Evolutionary conservation across 2,113 vertebrate genomes (phyloP).

Genomic region (Pan troglodytes): NHGRI_mPanTro3-v2.1_pri NC_072413.2:62290001-62290500

Average conservation of each 20-base stretch:
- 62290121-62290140: background rate
- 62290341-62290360: constrained; percentile 40
- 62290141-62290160: background rate
- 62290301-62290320: constrained; percentile 47
- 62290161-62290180: background rate
- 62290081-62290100: too few species aligned
- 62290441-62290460: constrained; percentile 22
- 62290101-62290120: background rate
- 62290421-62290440: background rate
- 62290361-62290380: constrained; percentile 31
- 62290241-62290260: constrained; percentile 41
- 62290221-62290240: constrained; percentile 34
- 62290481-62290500: constrained; percentile 23
- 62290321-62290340: background rate
- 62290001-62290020: too few species aligned
- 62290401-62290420: constrained; percentile 16
- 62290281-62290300: background rate
- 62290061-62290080: too few species aligned
- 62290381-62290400: constrained; percentile 22
- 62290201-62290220: constrained; percentile 48
- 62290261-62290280: constrained; percentile 52
- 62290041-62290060: too few species aligned
- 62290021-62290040: too few species aligned
- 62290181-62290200: background rate
- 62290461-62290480: constrained; percentile 25